Conservation (phyloP, 2,113 vertebrate species). For the Lipotes vexillifer region DNA sequence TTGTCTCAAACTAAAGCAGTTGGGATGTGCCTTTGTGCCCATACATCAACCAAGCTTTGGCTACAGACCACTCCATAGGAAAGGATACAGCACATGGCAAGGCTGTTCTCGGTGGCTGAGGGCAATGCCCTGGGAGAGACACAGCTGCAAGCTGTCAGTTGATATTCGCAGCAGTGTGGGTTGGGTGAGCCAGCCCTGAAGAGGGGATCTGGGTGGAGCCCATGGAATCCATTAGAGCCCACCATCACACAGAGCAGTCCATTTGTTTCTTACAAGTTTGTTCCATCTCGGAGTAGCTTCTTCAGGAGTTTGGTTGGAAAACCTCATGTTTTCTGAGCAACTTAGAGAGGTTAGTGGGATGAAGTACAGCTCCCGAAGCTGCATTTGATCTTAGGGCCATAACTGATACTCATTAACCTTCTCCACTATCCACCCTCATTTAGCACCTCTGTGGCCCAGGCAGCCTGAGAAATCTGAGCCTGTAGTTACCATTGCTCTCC, state of each 20-base stretch:
- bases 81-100: not conserved
- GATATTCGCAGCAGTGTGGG: not conserved
- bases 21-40: not conserved
- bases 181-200: not conserved
- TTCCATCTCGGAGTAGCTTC: not conserved
- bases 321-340: not conserved
- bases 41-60: not conserved
- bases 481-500: not conserved
- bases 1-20: not conserved
- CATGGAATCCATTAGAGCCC: not conserved
- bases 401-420: not conserved
- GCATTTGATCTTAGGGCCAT: not conserved
- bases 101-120: not conserved
- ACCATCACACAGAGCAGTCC: not conserved
- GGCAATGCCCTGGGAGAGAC: not conserved
- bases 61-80: not conserved
- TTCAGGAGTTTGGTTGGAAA: not conserved
- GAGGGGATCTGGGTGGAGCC: not conserved
- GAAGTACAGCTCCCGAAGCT: not conserved
- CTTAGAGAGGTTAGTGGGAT: not conserved
- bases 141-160: not conserved
- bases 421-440: not conserved
- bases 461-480: not conserved
- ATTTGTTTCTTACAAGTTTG: not conserved
- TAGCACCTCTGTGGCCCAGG: not conserved